A percentile compares a stretch with the other conserved stretches of the same genome.
These are phyloP conservation scores for Smithornis capensis DNA, from an alignment of 2,113 vertebrate genomes.

Conservation along the genomic window DNA sequence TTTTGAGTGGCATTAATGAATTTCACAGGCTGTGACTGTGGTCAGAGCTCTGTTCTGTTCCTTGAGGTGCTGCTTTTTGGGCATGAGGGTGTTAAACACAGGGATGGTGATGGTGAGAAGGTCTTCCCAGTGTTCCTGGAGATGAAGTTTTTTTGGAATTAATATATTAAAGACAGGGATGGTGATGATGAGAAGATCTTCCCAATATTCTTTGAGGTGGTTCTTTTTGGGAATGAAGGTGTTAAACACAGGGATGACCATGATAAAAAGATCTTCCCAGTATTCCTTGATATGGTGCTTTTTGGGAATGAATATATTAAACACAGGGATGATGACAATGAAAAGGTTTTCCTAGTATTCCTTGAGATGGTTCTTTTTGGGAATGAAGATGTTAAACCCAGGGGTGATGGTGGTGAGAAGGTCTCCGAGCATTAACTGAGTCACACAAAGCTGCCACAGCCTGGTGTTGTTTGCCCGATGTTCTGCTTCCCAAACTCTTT, in stretches of 20 bases:
- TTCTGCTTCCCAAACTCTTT: not conserved
- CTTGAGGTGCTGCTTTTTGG: not conserved
- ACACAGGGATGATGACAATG: no score
- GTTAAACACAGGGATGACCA: no score
- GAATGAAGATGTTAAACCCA: not conserved
- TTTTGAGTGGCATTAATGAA: not conserved
- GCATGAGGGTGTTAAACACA: accelerated
- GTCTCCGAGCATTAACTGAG: not conserved
- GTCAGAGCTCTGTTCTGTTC: not conserved
- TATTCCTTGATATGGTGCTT: no score
- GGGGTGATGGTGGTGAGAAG: not conserved
- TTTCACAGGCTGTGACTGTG: not conserved
- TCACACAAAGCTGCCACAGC: not conserved
- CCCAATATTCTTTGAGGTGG: not conserved
- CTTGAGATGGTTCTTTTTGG: not conserved
- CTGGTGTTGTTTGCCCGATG: not conserved
- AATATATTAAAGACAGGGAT: no score
- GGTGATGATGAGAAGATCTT: not conserved
- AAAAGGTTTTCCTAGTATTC: not conserved
- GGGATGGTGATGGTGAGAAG: not conserved
- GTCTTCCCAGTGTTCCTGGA: not conserved
- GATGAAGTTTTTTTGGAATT: no score
- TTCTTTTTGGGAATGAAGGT: no score
- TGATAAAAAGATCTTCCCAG: no score
- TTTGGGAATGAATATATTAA: no score